Evolutionary conservation across 2,888 invertebrate species (phyloP).

Genomic region (Drosophila merina): DNA sequence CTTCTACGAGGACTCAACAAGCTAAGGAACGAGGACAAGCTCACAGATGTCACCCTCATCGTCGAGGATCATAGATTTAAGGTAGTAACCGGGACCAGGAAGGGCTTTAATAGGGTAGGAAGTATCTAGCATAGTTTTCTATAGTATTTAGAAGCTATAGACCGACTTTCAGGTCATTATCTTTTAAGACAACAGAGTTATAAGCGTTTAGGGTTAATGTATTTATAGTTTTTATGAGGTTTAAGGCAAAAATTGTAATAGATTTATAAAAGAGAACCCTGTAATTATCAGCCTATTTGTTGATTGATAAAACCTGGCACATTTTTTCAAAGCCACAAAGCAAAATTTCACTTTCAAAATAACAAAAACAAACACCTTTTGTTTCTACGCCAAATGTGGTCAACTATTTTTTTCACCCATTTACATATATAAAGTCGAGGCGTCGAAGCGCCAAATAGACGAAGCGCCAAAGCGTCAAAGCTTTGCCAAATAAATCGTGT

Average conservation of each 20-base stretch:
- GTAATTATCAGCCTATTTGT: too few relatives aligned
- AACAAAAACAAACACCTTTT: background rate
- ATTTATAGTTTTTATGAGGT: background rate
- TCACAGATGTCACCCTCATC: conserved; percentile 88
- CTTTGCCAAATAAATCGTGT: conserved; percentile 2
- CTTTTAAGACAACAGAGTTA: too few relatives aligned
- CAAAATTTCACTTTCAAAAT: background rate
- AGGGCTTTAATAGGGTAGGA: background rate
- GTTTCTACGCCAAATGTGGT: background rate
- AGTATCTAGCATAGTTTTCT: background rate
- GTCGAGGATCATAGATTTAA: conserved; percentile 87
- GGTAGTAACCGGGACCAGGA: conserved; percentile 75
- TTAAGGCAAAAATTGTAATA: background rate
- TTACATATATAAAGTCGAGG: background rate
- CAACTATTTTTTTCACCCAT: background rate
- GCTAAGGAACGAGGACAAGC: conserved; percentile 86
- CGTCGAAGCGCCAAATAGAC: background rate
- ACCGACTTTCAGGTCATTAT: background rate
- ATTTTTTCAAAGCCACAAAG: background rate
- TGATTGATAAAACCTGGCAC: too few relatives aligned
- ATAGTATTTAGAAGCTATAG: background rate
- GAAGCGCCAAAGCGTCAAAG: background rate
- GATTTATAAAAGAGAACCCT: too few relatives aligned
- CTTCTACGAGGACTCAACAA: conserved; percentile 86
- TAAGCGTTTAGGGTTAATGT: background rate